Evolutionary conservation across 53 echinoderm and acorn worm genomes (phyloP), one percentile per base, ranked within the genome.

Genomic region (Arbacia lixula): DNA sequence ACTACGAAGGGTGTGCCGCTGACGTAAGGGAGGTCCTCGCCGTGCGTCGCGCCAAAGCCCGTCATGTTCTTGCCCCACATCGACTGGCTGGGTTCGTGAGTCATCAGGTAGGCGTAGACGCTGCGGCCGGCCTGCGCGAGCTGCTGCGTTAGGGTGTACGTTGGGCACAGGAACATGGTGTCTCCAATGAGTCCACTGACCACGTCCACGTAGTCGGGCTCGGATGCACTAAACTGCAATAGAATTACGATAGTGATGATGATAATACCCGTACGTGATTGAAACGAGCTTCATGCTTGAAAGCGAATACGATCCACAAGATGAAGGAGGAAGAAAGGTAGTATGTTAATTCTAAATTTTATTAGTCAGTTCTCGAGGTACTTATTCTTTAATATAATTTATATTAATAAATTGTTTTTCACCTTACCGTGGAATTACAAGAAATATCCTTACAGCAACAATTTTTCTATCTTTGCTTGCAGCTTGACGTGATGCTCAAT

Each of bases 21-120:
- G 3, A 74, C 53, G 28, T 74, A 74, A 9, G 12, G 74, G 11
- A 74, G n/a, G 19, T 74, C 74, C 19, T 74, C 74, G 8, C 74
- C 74, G 31, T 74, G 74, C 0, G 31, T 74, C 29, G 53, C 52
- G 14, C 53, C 74, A 19, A 53, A 53, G 26, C 74, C 53, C 2
- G 74, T 74, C 32, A 35, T 32, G 8, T 52, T 53, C 9, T 33
- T 50, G 0, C 74, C 74, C 74, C 53, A 53, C 4, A 74, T 21
- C 5, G 74, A 74, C 51, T 74, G 53, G 20, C 32, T 32, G 3
- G 74, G 74, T 19, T 30, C 1, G 27, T 74, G 74, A 6, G 74
- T 74, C 74, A 74, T 74, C 4, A 31, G 27, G 34, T 74, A 74
- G 32, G 19, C 4, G 31, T 12, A 74, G 51, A 53, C 74, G 17